A percentile compares a stretch with the other conserved stretches of the same genome.
phyloP scores from a whole-genome alignment of 2,797 vertebrate genomes.

The Molossus alvarezi region DNA sequence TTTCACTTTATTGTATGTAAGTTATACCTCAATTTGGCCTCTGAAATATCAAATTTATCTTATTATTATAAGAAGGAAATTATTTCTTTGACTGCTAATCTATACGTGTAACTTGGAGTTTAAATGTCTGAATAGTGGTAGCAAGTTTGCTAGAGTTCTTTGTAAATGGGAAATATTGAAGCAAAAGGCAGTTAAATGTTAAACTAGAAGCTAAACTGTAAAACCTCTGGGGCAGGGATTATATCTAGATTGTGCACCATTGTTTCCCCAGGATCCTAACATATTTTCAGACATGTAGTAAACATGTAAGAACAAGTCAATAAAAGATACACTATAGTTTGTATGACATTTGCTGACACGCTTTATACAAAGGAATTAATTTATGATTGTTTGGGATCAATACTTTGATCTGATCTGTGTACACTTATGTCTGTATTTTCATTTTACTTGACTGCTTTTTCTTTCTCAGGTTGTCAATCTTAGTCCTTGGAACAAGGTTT shows the following conservation, averaged over 20 bases:
- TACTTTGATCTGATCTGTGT: constrained; percentile 24
- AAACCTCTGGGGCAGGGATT: background rate
- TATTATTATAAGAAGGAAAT: constrained; percentile 13
- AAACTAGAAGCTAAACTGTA: constrained; percentile 3
- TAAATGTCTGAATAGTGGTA: constrained; percentile 38
- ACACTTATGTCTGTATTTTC: constrained; percentile 17
- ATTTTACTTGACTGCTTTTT: constrained; percentile 60
- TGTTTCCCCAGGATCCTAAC: background rate
- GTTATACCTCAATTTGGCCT: constrained; percentile 27
- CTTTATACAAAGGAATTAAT: constrained; percentile 20
- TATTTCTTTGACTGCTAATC: constrained; percentile 51
- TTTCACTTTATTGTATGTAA: background rate
- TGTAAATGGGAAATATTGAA: background rate
- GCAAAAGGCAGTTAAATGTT: background rate
- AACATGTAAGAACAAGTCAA: background rate
- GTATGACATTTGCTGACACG: background rate
- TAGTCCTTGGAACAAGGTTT: constrained; percentile 35
- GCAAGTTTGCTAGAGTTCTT: constrained; percentile 13
- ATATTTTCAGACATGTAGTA: background rate
- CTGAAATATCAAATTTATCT: background rate
- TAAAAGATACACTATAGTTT: background rate
- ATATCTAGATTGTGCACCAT: background rate
- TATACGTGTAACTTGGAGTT: constrained; percentile 20
- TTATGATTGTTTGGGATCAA: background rate
- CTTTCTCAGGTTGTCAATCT: background rate